Evolutionary conservation across 2,888 invertebrate species (phyloP).

Genomic region (Galeruca laticollis): DNA sequence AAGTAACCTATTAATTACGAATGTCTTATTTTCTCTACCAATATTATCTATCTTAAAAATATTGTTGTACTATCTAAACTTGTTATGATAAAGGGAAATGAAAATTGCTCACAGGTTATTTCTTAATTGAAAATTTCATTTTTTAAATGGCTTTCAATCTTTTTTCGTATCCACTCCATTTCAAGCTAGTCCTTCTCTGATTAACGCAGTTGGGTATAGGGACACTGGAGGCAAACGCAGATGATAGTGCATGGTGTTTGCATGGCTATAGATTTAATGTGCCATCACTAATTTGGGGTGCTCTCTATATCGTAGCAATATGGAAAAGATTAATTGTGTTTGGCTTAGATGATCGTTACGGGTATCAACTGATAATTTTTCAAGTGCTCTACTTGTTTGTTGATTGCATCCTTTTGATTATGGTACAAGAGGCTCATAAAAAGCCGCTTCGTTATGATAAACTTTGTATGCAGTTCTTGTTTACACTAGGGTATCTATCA

Average conservation of each 20-base stretch:
- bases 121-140: background rate
- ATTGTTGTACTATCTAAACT: no score
- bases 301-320: slow-evolving; percentile 60
- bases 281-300: slow-evolving; percentile 67
- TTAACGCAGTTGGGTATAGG: slow-evolving; percentile 31
- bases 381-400: slow-evolving; percentile 50
- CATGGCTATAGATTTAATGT: slow-evolving; percentile 67
- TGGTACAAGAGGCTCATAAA: slow-evolving; percentile 16
- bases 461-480: background rate
- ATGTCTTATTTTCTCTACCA: no score
- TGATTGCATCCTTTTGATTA: slow-evolving; percentile 30
- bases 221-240: slow-evolving; percentile 51
- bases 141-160: background rate
- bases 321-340: slow-evolving; percentile 62
- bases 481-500: background rate
- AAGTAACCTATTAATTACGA: no score
- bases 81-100: no score
- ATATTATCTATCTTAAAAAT: no score
- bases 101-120: no score
- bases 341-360: slow-evolving; percentile 57
- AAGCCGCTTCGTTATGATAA: slow-evolving; percentile 5
- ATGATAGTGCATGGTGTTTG: slow-evolving; percentile 63
- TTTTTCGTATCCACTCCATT: background rate
- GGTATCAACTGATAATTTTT: slow-evolving; percentile 60
- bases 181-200: slow-evolving; percentile 25